Percentiles rank a stretch among this genome's conserved stretches.
phyloP scores from a whole-genome alignment of 2,888 invertebrate genomes.

The Melieria crassipennis region DNA sequence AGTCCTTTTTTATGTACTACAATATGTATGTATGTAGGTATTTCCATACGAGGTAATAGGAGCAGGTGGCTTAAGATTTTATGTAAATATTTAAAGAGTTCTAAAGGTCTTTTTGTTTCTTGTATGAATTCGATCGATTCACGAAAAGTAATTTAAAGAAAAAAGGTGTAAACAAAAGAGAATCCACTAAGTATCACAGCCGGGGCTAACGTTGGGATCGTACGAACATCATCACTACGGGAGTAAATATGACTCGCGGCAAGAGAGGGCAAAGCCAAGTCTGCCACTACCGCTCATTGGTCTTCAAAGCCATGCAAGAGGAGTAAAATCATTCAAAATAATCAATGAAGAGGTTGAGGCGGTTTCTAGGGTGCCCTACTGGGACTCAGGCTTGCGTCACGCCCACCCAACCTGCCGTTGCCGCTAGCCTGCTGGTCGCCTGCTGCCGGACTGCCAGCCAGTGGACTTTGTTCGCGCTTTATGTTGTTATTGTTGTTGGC shows the following conservation, averaged over 20 bases:
- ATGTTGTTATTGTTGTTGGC: background rate
- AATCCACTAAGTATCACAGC: constrained; percentile 64
- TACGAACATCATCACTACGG: constrained; percentile 5
- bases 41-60: too few species aligned
- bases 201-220: constrained; percentile 63
- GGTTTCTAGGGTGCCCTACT: background rate
- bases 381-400: background rate
- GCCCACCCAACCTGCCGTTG: constrained; percentile 3
- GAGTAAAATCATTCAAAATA: too few species aligned
- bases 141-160: background rate
- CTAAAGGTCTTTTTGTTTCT: constrained; percentile 14
- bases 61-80: too few species aligned
- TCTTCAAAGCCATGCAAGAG: too few species aligned
- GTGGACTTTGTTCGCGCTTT: constrained; percentile 27
- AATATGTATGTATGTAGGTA: too few species aligned
- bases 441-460: constrained; percentile 1
- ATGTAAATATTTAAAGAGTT: background rate
- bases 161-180: constrained; percentile 8
- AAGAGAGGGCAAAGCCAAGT: too few species aligned
- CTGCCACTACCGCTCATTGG: too few species aligned
- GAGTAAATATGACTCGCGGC: too few species aligned
- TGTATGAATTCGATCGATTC: background rate
- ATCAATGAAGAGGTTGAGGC: too few species aligned
- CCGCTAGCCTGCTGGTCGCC: background rate
- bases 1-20: too few species aligned